Percentiles rank a stretch among this genome's conserved stretches.
phyloP scores from a whole-genome alignment of 2,888 invertebrate species.

The Lepidocyrtoides sp. region DNA sequence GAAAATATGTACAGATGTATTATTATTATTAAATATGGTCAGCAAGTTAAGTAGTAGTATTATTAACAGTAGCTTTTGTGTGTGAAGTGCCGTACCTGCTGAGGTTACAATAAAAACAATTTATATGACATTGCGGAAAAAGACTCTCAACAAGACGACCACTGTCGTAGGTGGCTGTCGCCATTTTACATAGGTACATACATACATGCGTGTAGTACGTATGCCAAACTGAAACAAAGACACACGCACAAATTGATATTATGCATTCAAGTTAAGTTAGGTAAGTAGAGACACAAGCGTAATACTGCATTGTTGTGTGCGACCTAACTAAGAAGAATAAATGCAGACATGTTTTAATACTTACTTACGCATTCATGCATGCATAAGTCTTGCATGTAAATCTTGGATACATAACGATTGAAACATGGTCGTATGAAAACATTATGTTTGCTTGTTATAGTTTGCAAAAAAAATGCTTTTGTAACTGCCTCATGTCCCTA shows the following conservation, averaged over 20 bases:
- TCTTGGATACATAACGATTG: slow-evolving; percentile 11
- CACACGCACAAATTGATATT: slow-evolving; percentile 22
- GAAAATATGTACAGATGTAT: too few species aligned
- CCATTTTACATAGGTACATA: not conserved
- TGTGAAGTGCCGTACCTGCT: not conserved
- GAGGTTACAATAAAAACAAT: not conserved
- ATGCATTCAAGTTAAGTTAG: not conserved
- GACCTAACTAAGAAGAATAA: slow-evolving; percentile 18
- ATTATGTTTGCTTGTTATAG: not conserved
- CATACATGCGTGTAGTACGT: not conserved
- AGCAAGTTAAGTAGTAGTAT: slow-evolving; percentile 5
- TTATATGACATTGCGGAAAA: slow-evolving; percentile 46
- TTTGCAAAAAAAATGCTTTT: slow-evolving; percentile 50
- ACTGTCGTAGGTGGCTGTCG: not conserved
- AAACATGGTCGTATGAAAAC: slow-evolving; percentile 6
- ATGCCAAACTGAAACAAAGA: not conserved
- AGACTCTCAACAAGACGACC: not conserved
- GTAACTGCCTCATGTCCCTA: slow-evolving; percentile 67
- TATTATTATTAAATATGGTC: not conserved
- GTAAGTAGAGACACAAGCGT: slow-evolving; percentile 7
- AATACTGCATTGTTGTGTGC: slow-evolving; percentile 35
- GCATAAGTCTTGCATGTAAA: slow-evolving; percentile 44
- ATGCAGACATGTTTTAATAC: not conserved
- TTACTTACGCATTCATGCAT: slow-evolving; percentile 70
- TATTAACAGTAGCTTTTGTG: too few species aligned